Conservation (phyloP, 2,113 vertebrate species). For the Myrmophylax atrothorax region DNA sequence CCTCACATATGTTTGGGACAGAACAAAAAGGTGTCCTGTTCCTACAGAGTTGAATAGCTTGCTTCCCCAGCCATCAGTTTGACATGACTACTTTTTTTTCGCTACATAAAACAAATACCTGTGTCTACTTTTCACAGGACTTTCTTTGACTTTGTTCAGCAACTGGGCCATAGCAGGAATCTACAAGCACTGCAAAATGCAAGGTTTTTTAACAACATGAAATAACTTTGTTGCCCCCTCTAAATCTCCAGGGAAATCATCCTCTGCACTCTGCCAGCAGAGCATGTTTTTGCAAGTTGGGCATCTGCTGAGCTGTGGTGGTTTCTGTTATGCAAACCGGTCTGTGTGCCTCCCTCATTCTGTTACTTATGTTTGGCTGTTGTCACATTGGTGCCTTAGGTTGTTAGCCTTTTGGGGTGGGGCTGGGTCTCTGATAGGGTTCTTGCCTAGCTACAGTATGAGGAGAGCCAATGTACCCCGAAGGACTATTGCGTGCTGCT, state of each 20-base stretch:
- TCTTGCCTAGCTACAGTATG: not conserved
- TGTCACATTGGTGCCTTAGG: not conserved
- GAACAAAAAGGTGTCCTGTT: not conserved
- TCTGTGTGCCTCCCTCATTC: not conserved
- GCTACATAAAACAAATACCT: not conserved
- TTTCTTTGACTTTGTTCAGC: not conserved
- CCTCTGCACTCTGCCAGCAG: not conserved
- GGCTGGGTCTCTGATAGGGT: not conserved
- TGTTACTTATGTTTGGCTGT: not conserved
- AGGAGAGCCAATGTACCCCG: not conserved
- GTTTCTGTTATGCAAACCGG: not conserved
- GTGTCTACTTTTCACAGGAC: accelerated
- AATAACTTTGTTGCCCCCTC: not conserved
- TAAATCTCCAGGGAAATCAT: not conserved
- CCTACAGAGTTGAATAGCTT: not conserved
- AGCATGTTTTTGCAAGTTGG: not conserved
- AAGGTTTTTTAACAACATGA: not conserved
- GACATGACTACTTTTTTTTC: not conserved
- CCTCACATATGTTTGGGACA: not conserved
- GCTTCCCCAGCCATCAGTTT: not conserved
- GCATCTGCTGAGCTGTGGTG: not conserved
- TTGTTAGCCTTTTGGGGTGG: not conserved
- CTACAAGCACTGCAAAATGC: not conserved
- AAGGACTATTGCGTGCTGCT: accelerated
- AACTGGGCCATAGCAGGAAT: not conserved